Evolutionary conservation across 2,888 invertebrate species (phyloP).

Genomic region (Netelia melanura): DNA sequence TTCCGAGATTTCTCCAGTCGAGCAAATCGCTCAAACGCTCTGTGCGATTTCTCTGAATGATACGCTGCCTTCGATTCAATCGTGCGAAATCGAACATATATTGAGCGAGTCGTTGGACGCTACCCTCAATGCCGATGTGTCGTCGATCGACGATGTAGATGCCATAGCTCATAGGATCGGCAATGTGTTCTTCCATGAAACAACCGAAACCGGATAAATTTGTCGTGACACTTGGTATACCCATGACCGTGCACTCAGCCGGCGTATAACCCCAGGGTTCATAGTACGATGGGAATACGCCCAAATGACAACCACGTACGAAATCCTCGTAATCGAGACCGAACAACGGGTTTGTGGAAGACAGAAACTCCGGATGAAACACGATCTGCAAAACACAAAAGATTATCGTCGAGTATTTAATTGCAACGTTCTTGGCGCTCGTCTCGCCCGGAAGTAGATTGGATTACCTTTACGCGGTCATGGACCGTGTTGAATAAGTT

Average conservation of each 20-base stretch:
- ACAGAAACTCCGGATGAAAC: conserved; percentile 99
- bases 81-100: conserved; percentile 97
- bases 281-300: conserved; percentile 99
- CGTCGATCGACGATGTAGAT: conserved; percentile 99
- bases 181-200: conserved; percentile 99
- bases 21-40: conserved; percentile 98
- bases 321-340: conserved; percentile 99
- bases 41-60: conserved; percentile 98
- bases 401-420: neutral
- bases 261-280: conserved; percentile 99
- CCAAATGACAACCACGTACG: conserved; percentile 99
- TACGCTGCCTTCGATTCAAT: conserved; percentile 96
- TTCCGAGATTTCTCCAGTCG: conserved; percentile 99
- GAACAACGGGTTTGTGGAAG: conserved; percentile 98
- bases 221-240: conserved; percentile 98
- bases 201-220: conserved; percentile 99
- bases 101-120: conserved; percentile 95
- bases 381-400: conserved; percentile 89
- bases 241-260: conserved; percentile 99
- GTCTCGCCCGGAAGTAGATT: neutral
- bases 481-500: conserved; percentile 96
- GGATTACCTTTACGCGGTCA: conserved; percentile 96
- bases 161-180: conserved; percentile 99
- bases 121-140: conserved; percentile 95
- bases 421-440: neutral